Evolutionary conservation across 2,888 invertebrate genomes (phyloP).

Genomic region (Synanthedon myopaeformis): DNA sequence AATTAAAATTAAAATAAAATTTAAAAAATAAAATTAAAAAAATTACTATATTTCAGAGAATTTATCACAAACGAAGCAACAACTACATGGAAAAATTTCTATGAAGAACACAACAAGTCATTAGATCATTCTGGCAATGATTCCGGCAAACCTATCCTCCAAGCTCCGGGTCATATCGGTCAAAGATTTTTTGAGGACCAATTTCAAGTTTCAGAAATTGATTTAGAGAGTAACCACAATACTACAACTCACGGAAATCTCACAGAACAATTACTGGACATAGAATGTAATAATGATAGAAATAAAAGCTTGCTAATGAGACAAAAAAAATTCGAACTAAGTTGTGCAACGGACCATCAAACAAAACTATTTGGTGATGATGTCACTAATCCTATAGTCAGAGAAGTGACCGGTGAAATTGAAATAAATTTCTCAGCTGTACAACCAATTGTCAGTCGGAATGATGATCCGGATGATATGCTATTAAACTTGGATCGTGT

Average conservation of each 20-base stretch:
- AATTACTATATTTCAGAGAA: constrained; percentile 28
- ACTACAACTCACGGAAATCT: constrained; percentile 31
- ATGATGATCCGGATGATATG: constrained; percentile 49
- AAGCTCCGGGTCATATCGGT: constrained; percentile 39
- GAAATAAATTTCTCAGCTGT: constrained; percentile 44
- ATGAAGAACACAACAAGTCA: constrained; percentile 56
- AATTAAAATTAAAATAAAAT: too few relatives aligned
- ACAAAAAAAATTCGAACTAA: constrained; percentile 37
- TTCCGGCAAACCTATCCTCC: constrained; percentile 21
- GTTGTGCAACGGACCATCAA: constrained; percentile 36
- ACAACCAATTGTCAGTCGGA: constrained; percentile 19
- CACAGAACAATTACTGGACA: constrained; percentile 27
- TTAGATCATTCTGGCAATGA: constrained; percentile 51
- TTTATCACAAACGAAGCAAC: constrained; percentile 56
- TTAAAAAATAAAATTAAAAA: too few relatives aligned
- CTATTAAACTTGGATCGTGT: constrained; percentile 30
- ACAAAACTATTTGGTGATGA: constrained; percentile 43
- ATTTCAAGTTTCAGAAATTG: constrained; percentile 39
- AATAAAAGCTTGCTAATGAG: constrained; percentile 28
- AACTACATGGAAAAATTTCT: constrained; percentile 59
- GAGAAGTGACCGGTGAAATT: constrained; percentile 38
- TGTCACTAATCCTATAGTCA: constrained; percentile 21
- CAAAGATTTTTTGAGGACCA: constrained; percentile 45
- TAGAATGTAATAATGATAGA: constrained; percentile 24
- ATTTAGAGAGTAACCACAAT: constrained; percentile 21